Evolutionary conservation across 2,113 vertebrate species (phyloP), one percentile per base, ranked within the genome.

Genomic region (Fregetta grallaria): DNA sequence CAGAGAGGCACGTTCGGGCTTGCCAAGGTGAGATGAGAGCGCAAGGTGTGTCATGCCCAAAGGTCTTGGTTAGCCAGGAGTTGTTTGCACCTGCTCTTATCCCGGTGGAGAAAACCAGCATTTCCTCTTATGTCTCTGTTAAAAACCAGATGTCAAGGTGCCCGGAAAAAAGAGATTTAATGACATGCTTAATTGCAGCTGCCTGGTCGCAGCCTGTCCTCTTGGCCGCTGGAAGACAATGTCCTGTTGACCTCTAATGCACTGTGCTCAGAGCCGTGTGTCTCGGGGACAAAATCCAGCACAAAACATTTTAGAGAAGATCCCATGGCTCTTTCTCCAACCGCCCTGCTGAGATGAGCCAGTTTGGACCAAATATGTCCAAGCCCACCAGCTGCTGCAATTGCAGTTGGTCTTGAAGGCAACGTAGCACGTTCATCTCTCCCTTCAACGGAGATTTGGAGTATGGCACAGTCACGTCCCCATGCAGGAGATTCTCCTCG

Each of bases 401-500:
- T 9, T 10, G 34, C 15, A 19, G 6, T 3, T n/a, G 27, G 4
- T 71, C 42, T 61, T 87, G 88, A 68, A 80, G 49, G 34, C 34
- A 44, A 0, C 0, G 0, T 15, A 38, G 23, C 44, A 36, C 58
- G 40, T 73, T 40, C 53, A 18, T 29, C 63, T 67, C 42, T n/a
- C 21, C 26, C 23, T 74, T 30, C 65, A 7, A 0, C 0, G 0
- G 40, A 70, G 30, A 27, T n/a, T 19, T 0, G 0, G 38, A 75
- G 16, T 21, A 15, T 0, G 3, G 11, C 40, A 29, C 18, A 20
- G 72, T 77, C 86, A 80, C 15, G 0, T 79, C 38, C 44, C 59
- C 2, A 0, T 36, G 11, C 1, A 1, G 34, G 32, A 89, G 21
- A n/a, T 30, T 73, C 22, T 16, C 30, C 15, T 47, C 5, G 1